These are phyloP conservation scores for Ditylenchus dipsaci DNA, from an alignment of 1,140 invertebrate species.

Conservation along the genomic window DNA sequence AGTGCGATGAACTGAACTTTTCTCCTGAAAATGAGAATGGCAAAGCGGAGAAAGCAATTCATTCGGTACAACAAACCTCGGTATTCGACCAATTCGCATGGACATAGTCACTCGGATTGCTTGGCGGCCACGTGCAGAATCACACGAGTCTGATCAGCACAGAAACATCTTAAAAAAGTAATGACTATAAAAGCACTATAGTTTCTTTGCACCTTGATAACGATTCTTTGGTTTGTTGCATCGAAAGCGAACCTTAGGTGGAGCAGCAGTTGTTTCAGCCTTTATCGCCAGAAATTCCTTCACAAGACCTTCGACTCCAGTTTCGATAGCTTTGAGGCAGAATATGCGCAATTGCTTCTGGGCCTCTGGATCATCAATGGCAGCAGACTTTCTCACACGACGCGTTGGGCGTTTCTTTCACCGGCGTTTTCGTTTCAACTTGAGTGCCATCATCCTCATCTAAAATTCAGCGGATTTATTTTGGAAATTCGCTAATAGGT, in stretches of 20 bases:
- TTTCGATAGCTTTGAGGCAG: constrained; percentile 11
- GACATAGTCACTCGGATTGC: neutral
- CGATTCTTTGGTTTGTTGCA: constrained; percentile 30
- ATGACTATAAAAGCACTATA: neutral
- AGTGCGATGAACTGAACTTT: constrained; percentile 36
- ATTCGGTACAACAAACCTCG: neutral
- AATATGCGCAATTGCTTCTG: constrained; percentile 8
- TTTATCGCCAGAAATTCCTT: constrained; percentile 20
- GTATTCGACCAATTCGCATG: constrained; percentile 8
- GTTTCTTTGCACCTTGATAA: constrained; percentile 14
- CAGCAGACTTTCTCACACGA: too few relatives aligned
- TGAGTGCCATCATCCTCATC: constrained; percentile 31
- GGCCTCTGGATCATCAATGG: neutral
- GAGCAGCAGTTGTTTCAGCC: neutral
- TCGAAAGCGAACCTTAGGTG: constrained; percentile 24
- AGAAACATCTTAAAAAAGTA: constrained; percentile 27
- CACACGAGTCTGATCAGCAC: constrained; percentile 77
- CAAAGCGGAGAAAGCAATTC: too few relatives aligned
- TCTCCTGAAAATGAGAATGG: neutral
- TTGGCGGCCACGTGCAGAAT: constrained; percentile 71
- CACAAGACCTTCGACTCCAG: constrained; percentile 21
- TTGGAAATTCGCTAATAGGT: too few relatives aligned
- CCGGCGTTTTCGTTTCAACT: constrained; percentile 17
- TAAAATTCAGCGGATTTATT: neutral
- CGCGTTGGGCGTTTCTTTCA: neutral